Base-by-base conservation (phyloP, 2,888 invertebrate species). In the Hemistola chrysoprasaria region DNA sequence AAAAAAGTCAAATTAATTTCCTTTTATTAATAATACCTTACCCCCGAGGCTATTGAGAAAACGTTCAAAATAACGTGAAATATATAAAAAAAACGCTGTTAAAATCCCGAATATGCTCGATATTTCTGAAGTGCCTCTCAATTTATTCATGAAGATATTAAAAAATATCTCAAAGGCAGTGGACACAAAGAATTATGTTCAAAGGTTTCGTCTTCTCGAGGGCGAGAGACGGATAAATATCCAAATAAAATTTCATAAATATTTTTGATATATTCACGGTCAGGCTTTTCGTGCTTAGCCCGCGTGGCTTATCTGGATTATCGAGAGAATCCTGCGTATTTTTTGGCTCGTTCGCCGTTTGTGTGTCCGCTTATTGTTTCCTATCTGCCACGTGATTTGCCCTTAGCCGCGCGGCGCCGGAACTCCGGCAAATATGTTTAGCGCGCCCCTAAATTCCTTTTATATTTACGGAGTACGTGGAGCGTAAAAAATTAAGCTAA, bases 281-380 rank as follows among this genome's bases (percentile, higher is more conserved):
- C 86, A 84, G 83, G 82, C 71, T 73, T 78, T 77, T 75, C 72
- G 78, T 81, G 78, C 77, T 79, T 78, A 70, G 71, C 71, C 74
- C 74, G 75, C 83, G 82, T 82, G 86, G 85, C 79, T 86, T 84
- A 85, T 84, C 84, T 69, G 85, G 83, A 85, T 85, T 78, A 86
- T 85, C 82, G 74, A 58, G 66, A 76, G 76, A 80, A 77, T 77
- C 72, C 62, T 47, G 57, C 71, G 81, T 71, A 76, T 83, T 83
- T 43, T 83, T 78, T 78, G 73, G 78, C 78, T 81, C 81, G 74
- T 75, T 67, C 71, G 16, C 60, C 72, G 70, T 78, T 78, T 79
- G 66, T 74, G 71, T 74, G 78, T 70, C 63, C 74, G 77, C 73
- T 80, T 81, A 78, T 79, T 78, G 75, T 78, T 76, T 74, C 73